Evolutionary conservation across 2,888 invertebrate genomes (phyloP).

Genomic region (Hirtodrosophila cameraria): DNA sequence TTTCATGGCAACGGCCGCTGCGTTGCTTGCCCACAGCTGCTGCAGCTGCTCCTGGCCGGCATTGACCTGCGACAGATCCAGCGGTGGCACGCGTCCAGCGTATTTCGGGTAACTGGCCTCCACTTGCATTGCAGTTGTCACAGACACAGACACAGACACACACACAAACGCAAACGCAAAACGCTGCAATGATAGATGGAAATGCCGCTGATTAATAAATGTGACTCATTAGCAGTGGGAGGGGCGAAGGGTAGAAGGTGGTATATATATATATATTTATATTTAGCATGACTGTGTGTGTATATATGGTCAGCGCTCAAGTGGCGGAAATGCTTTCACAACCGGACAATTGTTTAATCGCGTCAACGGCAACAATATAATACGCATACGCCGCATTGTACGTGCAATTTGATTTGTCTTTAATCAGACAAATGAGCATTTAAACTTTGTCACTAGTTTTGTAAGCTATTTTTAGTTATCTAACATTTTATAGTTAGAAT

Average conservation of each 20-base stretch:
- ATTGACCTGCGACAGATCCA: slow-evolving; percentile 82
- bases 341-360: slow-evolving; percentile 77
- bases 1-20: slow-evolving; percentile 41
- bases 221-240: slow-evolving; percentile 59
- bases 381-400: slow-evolving; percentile 57
- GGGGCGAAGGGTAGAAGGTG: slow-evolving; percentile 13
- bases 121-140: slow-evolving; percentile 78
- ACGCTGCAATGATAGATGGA: slow-evolving; percentile 49
- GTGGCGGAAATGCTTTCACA: slow-evolving; percentile 75
- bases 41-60: slow-evolving; percentile 76
- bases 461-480: neutral
- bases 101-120: slow-evolving; percentile 83
- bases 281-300: slow-evolving; percentile 1
- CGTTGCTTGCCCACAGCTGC: slow-evolving; percentile 67
- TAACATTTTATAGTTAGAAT: too few relatives aligned
- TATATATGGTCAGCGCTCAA: slow-evolving; percentile 44
- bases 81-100: slow-evolving; percentile 82
- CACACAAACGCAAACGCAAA: too few relatives aligned
- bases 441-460: slow-evolving; percentile 39
- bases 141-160: too few relatives aligned
- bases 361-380: slow-evolving; percentile 65
- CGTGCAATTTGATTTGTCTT: slow-evolving; percentile 57
- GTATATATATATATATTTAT: neutral
- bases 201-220: slow-evolving; percentile 61
- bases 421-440: slow-evolving; percentile 35